These are phyloP conservation scores for Anthoptus insignis DNA, from an alignment of 2,888 invertebrate species.

Conservation along the genomic window DNA sequence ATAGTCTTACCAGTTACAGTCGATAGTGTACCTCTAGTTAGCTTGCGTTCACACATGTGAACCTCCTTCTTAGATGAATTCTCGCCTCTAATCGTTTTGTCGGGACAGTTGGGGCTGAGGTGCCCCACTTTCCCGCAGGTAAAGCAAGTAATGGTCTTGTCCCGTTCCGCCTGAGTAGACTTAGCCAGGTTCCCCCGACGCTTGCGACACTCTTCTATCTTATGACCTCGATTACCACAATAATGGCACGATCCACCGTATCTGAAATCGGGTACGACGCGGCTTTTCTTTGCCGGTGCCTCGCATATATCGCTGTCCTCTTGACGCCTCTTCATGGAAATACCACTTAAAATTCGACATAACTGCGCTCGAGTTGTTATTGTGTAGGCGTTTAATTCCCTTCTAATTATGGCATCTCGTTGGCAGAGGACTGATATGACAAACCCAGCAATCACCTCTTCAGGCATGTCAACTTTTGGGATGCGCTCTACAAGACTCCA, in stretches of 20 bases:
- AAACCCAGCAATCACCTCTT: slow-evolving; percentile 29
- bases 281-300: slow-evolving; percentile 19
- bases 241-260: slow-evolving; percentile 34
- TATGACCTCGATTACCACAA: slow-evolving; percentile 13
- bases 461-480: not conserved
- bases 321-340: slow-evolving; percentile 32
- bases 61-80: no score
- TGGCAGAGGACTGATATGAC: slow-evolving; percentile 34
- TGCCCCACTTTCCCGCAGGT: slow-evolving; percentile 6
- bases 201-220: slow-evolving; percentile 38
- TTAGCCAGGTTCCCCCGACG: slow-evolving; percentile 1
- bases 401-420: slow-evolving; percentile 18
- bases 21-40: no score
- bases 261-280: slow-evolving; percentile 16
- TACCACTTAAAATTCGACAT: slow-evolving; percentile 33
- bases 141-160: not conserved
- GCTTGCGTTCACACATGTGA: no score
- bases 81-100: not conserved
- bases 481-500: slow-evolving; percentile 16
- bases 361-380: slow-evolving; percentile 35
- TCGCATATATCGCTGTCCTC: slow-evolving; percentile 11
- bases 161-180: not conserved
- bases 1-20: no score
- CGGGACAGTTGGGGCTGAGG: slow-evolving; percentile 1
- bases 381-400: slow-evolving; percentile 33